Evolutionary conservation across 2,797 vertebrate species (phyloP).

Genomic region (Sebastes steindachneri): DNA sequence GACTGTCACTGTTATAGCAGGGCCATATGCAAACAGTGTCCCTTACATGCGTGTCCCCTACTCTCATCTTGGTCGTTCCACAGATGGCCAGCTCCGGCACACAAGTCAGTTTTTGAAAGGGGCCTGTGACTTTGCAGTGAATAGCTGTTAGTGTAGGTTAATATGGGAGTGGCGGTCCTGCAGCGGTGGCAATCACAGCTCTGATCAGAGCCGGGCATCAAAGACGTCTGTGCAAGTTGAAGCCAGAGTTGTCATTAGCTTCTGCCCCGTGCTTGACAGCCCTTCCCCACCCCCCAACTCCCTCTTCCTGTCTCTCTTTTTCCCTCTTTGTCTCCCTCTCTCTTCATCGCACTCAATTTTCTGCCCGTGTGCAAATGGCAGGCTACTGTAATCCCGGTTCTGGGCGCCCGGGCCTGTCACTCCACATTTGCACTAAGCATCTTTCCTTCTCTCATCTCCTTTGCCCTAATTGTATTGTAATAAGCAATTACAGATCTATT

Average conservation of each 20-base stretch:
- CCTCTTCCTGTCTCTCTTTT: conserved; percentile 37
- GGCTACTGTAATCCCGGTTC: conserved; percentile 75
- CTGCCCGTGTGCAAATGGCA: conserved; percentile 64
- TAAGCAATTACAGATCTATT: conserved; percentile 84
- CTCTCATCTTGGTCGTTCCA: conserved; percentile 47
- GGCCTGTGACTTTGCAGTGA: conserved; percentile 71
- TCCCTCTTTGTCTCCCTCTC: not conserved
- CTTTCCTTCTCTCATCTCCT: conserved; percentile 81
- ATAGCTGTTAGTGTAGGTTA: conserved; percentile 78
- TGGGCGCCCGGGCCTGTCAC: conserved; percentile 78
- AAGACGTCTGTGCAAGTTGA: conserved; percentile 75
- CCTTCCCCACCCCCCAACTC: conserved; percentile 45
- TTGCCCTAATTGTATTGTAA: conserved; percentile 85
- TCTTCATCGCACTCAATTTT: conserved; percentile 62
- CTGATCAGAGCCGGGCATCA: conserved; percentile 76
- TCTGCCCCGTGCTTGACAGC: conserved; percentile 77
- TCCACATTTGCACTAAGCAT: conserved; percentile 83
- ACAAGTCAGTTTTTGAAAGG: conserved; percentile 58
- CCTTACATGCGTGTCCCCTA: conserved; percentile 41
- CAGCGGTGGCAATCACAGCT: conserved; percentile 76
- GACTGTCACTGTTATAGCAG: conserved; percentile 66
- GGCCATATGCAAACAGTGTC: conserved; percentile 72
- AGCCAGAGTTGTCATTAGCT: conserved; percentile 81
- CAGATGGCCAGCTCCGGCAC: conserved; percentile 60
- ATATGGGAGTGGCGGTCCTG: conserved; percentile 76